Conservation (phyloP, 2,888 invertebrate species). For the Drosophila infuscata region DNA sequence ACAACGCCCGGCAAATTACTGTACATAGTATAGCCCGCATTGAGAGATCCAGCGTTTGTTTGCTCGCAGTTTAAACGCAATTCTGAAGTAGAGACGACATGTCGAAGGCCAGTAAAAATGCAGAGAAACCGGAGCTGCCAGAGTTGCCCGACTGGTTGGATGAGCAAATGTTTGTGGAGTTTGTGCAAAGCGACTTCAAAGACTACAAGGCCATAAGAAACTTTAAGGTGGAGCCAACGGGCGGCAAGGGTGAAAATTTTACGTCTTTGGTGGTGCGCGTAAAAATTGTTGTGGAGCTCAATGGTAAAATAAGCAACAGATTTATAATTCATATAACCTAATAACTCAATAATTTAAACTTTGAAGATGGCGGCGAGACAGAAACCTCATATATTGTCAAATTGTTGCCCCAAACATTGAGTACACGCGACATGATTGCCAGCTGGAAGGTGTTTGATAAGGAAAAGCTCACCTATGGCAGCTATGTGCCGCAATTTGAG, state of each 20-base stretch:
- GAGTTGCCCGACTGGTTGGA: slow-evolving; percentile 49
- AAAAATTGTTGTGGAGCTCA: slow-evolving; percentile 57
- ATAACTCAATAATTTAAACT: background rate
- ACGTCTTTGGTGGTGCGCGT: slow-evolving; percentile 73
- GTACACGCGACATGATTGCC: slow-evolving; percentile 57
- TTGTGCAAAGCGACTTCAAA: slow-evolving; percentile 61
- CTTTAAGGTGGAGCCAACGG: slow-evolving; percentile 59
- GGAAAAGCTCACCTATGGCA: slow-evolving; percentile 77
- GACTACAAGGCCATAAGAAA: slow-evolving; percentile 57
- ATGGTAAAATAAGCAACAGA: slow-evolving; percentile 48
- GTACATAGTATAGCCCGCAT: background rate
- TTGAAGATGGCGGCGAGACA: slow-evolving; percentile 51
- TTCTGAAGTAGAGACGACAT: slow-evolving; percentile 21
- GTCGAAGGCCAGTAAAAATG: slow-evolving; percentile 21
- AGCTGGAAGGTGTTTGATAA: slow-evolving; percentile 77
- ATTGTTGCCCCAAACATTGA: slow-evolving; percentile 54
- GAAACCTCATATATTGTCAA: slow-evolving; percentile 72
- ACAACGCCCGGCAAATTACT: background rate
- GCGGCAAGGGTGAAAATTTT: slow-evolving; percentile 79
- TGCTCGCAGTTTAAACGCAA: slow-evolving; percentile 15
- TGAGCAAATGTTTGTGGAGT: slow-evolving; percentile 54
- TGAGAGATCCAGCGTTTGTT: background rate
- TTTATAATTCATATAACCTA: background rate
- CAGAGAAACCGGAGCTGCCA: background rate
- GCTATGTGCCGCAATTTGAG: slow-evolving; percentile 79